Base-by-base conservation (phyloP, 2,888 invertebrate genomes). In the Epinotia nisella region DNA sequence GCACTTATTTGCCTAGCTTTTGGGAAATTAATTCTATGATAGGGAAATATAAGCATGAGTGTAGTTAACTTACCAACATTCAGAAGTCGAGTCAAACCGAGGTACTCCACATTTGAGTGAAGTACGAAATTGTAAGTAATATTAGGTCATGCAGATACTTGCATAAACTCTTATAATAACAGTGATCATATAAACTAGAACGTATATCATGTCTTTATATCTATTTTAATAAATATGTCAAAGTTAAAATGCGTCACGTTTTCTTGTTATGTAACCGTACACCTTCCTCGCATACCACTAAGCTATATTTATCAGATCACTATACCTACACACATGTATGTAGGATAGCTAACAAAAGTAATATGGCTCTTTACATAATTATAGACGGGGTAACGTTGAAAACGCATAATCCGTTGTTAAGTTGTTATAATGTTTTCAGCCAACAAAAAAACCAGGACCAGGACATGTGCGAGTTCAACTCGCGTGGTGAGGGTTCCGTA, bases 161-260 rank as follows among this genome's bases (percentile, higher is more conserved):
- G 15, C 35, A 35, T 35, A 35, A 7, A 29, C 5, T 29, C 3
- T 29, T 5, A 29, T 29, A 29, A 7, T 5, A 29, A 0, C 7
- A 29, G 29, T 29, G 29, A 5, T 29, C 7, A 0, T 5, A 29
- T 29, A 29, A 0, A 29, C 1, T 45, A 45, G 45, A 15, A 15
- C 15, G 3, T 45, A 45, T 45, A 5, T 45, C n/a, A 45, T 45
- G 19, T 15, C 15, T 61, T 45, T 45, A 45, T 61, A 21, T 61
- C 45, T n/a, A n/a, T 61, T 21, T 9, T 19, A 61, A n/a, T 49
- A 45, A 61, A 61, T 61, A 49, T 49, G 15, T 39, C 39, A 21
- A 61, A 61, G 21, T 15, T 21, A 61, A 45, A 11, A n/a, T n/a
- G 49, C n/a, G 49, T 62, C 61, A 49, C 61, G 61, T 62, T 45